Evolutionary conservation across 2,113 vertebrate genomes (phyloP).

Genomic region (Protobothrops flavoviridis): DNA sequence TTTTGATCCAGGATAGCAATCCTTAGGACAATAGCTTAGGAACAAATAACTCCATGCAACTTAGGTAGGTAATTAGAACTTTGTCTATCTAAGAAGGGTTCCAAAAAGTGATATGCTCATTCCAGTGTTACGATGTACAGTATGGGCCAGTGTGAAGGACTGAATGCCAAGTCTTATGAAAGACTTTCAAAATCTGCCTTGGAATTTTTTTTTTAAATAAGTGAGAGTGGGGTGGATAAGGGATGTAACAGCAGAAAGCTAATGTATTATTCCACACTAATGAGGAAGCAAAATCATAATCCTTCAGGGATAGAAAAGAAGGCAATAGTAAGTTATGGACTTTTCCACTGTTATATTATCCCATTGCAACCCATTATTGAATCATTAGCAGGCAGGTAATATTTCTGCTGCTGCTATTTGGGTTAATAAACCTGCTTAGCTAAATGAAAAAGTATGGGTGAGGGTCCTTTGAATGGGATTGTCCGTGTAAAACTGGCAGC

Average conservation of each 20-base stretch:
- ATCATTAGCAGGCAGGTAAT: slow-evolving; percentile 3
- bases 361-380: slow-evolving; percentile 16
- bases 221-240: not conserved
- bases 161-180: not conserved
- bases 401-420: slow-evolving; percentile 14
- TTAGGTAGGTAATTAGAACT: no score
- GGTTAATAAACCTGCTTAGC: slow-evolving; percentile 9
- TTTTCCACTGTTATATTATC: slow-evolving; percentile 18
- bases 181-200: not conserved
- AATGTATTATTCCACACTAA: not conserved
- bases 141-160: no score
- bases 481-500: not conserved
- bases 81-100: not conserved
- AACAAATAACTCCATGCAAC: no score
- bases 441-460: slow-evolving; percentile 5
- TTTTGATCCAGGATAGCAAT: no score
- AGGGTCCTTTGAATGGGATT: not conserved
- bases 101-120: not conserved
- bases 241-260: not conserved
- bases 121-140: not conserved
- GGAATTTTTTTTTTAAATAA: no score
- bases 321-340: not conserved
- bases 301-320: not conserved
- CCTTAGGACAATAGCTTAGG: no score
- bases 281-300: slow-evolving; percentile 8